Evolutionary conservation across 2,888 invertebrate species (phyloP).

Genomic region (Papilio protenor): DNA sequence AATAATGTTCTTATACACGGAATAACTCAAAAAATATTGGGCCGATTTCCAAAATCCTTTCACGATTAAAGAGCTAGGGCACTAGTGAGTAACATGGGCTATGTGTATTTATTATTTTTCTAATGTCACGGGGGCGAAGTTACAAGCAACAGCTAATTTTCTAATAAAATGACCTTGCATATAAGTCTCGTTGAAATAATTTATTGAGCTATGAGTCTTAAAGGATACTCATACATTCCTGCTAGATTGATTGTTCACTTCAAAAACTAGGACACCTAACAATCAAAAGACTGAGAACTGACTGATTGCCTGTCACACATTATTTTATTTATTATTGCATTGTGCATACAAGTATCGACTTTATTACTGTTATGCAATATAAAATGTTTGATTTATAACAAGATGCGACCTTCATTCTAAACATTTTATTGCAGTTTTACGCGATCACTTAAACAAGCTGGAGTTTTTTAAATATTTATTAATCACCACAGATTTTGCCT

Average conservation of each 20-base stretch:
- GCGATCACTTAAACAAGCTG: background rate
- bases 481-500: conserved; percentile 4
- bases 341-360: no score
- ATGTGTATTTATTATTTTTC: no score
- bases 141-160: background rate
- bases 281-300: conserved; percentile 2
- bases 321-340: no score
- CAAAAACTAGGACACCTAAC: conserved; percentile 1
- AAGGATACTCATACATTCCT: conserved; percentile 11
- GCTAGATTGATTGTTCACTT: conserved; percentile 10
- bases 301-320: background rate
- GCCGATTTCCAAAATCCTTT: no score
- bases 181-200: background rate
- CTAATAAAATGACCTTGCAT: background rate
- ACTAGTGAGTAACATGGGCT: no score
- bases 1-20: no score
- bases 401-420: background rate
- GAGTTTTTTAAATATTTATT: background rate
- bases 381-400: background rate
- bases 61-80: no score
- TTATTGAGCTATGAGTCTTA: conserved; percentile 6
- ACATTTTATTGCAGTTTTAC: background rate
- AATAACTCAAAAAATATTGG: no score
- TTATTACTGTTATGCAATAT: conserved; percentile 5
- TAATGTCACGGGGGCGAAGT: background rate